Percentiles rank a stretch among this genome's conserved stretches.
Evolutionary conservation across 2,888 invertebrate species (phyloP).

Genomic region (Tenthredo amoena): DNA sequence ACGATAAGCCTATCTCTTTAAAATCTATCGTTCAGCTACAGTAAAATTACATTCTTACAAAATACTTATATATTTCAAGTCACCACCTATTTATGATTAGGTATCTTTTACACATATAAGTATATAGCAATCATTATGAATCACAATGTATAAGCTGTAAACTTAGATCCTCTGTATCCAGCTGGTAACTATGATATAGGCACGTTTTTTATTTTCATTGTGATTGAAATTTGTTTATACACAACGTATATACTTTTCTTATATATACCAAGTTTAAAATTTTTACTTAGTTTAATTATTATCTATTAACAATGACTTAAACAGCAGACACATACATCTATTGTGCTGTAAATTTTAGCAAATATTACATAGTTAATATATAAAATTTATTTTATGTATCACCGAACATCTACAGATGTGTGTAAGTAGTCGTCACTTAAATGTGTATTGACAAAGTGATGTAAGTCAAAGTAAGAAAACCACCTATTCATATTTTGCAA

Average conservation of each 20-base stretch:
- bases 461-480: background rate
- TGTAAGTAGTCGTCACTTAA: background rate
- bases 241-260: conserved; percentile 48
- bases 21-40: conserved; percentile 43
- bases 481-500: background rate
- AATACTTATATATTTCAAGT: conserved; percentile 65
- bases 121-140: conserved; percentile 55
- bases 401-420: background rate
- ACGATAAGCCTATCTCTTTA: conserved; percentile 32
- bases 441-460: background rate
- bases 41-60: conserved; percentile 62
- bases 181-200: conserved; percentile 69
- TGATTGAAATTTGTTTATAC: conserved; percentile 56
- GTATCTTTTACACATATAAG: conserved; percentile 59
- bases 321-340: conserved; percentile 40
- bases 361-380: conserved; percentile 12
- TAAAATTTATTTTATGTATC: background rate
- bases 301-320: conserved; percentile 52
- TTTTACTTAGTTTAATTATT: conserved; percentile 46
- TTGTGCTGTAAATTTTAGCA: conserved; percentile 24
- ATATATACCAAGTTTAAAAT: conserved; percentile 49
- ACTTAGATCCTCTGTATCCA: conserved; percentile 58
- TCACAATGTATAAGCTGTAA: conserved; percentile 67
- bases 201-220: conserved; percentile 59
- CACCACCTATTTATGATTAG: conserved; percentile 58